A percentile compares a stretch with the other conserved stretches of the same genome.
These are phyloP conservation scores for Harmothoe impar DNA, from an alignment of 2,888 invertebrate species.

Conservation along the genomic window DNA sequence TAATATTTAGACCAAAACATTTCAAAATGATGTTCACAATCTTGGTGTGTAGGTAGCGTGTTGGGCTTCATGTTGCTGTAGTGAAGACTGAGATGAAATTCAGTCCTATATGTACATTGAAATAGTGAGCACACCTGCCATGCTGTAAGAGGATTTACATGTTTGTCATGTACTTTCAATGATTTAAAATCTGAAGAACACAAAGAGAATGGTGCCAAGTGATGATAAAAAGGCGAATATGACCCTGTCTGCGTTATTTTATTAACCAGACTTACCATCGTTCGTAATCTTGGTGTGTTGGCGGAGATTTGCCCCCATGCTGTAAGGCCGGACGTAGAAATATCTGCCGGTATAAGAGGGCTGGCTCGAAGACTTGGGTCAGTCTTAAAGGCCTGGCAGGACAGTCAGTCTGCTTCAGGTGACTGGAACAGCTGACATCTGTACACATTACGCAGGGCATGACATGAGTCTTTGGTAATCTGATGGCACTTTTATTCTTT, in stretches of 20 bases:
- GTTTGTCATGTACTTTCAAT: too few relatives aligned
- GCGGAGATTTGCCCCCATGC: not conserved
- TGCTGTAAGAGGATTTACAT: too few relatives aligned
- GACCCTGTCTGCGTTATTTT: constrained; percentile 2
- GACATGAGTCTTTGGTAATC: not conserved
- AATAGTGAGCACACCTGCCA: too few relatives aligned
- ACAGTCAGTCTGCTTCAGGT: not conserved
- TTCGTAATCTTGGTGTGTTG: constrained; percentile 17
- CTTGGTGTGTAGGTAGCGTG: too few relatives aligned
- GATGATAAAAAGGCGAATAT: constrained; percentile 45
- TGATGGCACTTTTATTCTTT: not conserved
- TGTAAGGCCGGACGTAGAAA: constrained; percentile 9
- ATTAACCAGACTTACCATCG: not conserved
- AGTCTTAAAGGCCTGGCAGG: not conserved
- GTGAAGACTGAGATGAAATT: too few relatives aligned
- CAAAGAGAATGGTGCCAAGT: not conserved
- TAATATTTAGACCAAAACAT: too few relatives aligned
- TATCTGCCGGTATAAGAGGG: not conserved
- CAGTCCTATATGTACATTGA: too few relatives aligned
- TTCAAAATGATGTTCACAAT: too few relatives aligned
- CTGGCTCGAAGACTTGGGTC: not conserved
- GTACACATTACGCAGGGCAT: not conserved
- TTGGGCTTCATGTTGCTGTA: too few relatives aligned
- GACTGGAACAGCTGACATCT: not conserved
- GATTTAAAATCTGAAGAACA: not conserved